Evolutionary conservation across 1,140 invertebrate species (phyloP), one percentile per base, ranked within the genome.

Genomic region (Cydia pomonella): DNA sequence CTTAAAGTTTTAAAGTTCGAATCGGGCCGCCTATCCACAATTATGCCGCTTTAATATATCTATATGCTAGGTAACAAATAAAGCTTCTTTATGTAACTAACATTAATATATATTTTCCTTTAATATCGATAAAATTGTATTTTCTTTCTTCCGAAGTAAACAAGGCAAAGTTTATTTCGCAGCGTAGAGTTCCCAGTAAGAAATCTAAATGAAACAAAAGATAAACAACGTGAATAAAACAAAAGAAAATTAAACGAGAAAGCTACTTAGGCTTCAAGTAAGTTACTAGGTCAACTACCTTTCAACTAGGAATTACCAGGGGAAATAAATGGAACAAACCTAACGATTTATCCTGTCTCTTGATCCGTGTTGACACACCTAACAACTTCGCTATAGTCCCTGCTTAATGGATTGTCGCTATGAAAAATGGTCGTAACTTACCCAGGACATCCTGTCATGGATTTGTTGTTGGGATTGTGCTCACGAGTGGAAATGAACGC

Each of bases 361-460:
- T 85, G 87, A 89, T 87, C 82, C 82, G 50, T 80, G 81, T 84
- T 84, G 86, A 85, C 81, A 86, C 76, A 79, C 83, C 33, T 85
- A 83, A 82, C 84, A 74, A 77, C 78, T 73, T 75, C 74, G 59
- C 75, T 79, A 77, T 77, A 71, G 76, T 80, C 76, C 62, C 47
- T 25, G 72, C 25, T 63, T 64, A 73, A 75, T 77, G 63, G 21
- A 38, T 75, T 64, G 62, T 72, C 71, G 64, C 64, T 69, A 69
- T 69, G 64, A 69, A 69, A 69, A 69, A 69, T 69, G 64, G 64
- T 69, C n/a, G 64, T 38, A 69, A 69, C 64, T 69, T 69, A 69
- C 64, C 13, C 64, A 21, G 64, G 29, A 33, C 25, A 66, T 25
- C 64, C 64, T 69, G 41, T 41, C 64, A 38, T 5, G 64, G 64